Conservation (phyloP, 2,113 vertebrate species). For the Tachuris rubrigastra region DNA sequence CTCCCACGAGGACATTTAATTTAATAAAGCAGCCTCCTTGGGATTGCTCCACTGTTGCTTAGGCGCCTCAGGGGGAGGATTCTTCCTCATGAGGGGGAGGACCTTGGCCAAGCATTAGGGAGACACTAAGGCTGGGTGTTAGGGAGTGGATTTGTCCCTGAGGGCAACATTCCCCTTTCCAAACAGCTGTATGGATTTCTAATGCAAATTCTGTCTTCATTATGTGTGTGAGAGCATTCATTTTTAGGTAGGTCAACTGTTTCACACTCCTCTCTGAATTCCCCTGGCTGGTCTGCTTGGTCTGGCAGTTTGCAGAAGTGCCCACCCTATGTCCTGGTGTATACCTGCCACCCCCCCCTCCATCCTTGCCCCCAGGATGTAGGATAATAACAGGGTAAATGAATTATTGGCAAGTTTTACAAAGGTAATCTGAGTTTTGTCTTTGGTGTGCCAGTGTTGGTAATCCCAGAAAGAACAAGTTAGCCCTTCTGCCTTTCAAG, state of each 20-base stretch:
- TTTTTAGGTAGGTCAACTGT: not conserved
- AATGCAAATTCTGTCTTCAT: slow-evolving; percentile 47
- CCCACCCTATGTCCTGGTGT: not conserved
- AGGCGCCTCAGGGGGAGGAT: slow-evolving; percentile 42
- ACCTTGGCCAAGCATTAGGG: slow-evolving; percentile 64
- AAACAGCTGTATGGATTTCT: slow-evolving; percentile 64
- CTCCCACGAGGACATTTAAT: slow-evolving; percentile 57
- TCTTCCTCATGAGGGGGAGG: slow-evolving; percentile 65
- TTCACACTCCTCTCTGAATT: not conserved
- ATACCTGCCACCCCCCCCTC: not conserved
- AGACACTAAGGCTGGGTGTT: slow-evolving; percentile 60
- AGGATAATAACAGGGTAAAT: not conserved
- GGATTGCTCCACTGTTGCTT: slow-evolving; percentile 58
- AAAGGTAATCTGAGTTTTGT: not conserved
- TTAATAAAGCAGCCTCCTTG: slow-evolving; percentile 54
- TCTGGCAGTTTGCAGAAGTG: not conserved
- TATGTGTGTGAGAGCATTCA: not conserved
- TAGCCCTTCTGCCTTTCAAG: not conserved
- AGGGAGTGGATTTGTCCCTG: slow-evolving; percentile 62
- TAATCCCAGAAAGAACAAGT: not conserved
- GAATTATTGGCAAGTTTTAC: not conserved
- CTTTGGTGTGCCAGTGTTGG: not conserved
- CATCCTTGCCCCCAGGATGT: not conserved
- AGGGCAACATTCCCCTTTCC: slow-evolving; percentile 50
- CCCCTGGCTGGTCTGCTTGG: not conserved